Evolutionary conservation across 2,888 invertebrate species (phyloP), one percentile per base, ranked within the genome.

Genomic region (Empis livida): DNA sequence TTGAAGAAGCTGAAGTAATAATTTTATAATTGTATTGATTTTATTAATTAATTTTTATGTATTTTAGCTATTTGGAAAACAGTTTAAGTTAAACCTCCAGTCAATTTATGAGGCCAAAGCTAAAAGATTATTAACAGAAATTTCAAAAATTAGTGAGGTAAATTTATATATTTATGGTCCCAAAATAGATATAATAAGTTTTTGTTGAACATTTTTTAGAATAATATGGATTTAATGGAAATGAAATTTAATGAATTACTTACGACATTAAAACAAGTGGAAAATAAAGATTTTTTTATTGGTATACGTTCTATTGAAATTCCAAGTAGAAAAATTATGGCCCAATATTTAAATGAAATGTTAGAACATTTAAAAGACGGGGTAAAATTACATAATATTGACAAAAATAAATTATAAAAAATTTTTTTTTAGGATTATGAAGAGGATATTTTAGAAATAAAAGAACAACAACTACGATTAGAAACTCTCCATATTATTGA

Each of bases 1-100:
- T 69, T 11, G 63, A 68, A 44, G 66, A 69, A 49, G 70, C 70
- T 1, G 70, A 70, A 57, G 65, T 65, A 49, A 10, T n/a, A 23
- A 16, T 35, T 38, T 35, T 20, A 38, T 14, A 6, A 32, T 37
- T n/a, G 2, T 13, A 41, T 17, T 35, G 15, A 43, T 14, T 23
- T 14, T 4, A 32, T 44, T 35, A 35, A 35, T n/a, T n/a, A 35
- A 32, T 37, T 10, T 15, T 13, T 32, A 16, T 42, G 5, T 44
- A 20, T 35, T 17, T 8, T 13, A 68, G 65, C 63, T 61, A 43
- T 68, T 68, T 50, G 68, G 64, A 5, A 58, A 55, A 8, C 63
- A 65, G 51, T 68, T 65, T 44, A 64, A 66, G 38, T 54, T 70
- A 23, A 62, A 64, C 44, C 51, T 66, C 27, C 68, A 70, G 50